Evolutionary conservation across 1,140 invertebrate genomes (phyloP), one percentile per base, ranked within the genome.

Genomic region (Drosophila leontia): DNA sequence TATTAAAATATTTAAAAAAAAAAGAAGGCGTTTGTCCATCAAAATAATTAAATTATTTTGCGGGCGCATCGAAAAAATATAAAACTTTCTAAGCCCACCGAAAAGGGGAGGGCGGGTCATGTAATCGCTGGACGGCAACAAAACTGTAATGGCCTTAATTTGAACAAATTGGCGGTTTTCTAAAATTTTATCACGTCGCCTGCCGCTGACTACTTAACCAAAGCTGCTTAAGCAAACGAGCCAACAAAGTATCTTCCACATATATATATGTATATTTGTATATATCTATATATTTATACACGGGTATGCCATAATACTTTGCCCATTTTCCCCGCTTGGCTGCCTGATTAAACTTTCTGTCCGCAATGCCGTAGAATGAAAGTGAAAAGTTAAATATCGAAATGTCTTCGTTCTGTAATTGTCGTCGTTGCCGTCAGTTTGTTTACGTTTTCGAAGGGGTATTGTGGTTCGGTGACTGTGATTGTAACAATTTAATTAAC

Each of bases 151-250:
- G 84, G 78, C 67, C 59, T 90, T 90, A 87, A 87, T 88, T 84
- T 87, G 62, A 78, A 69, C 62, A 82, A 85, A 81, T 90, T 88
- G 74, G 75, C 75, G 85, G 81, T 81, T 88, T 88, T 84, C 85
- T 85, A 88, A 88, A 88, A 88, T 88, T 88, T 90, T 75, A 88
- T 88, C 85, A 88, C 85, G 84, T 88, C 72, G 77, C 80, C 84
- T 78, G 78, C 60, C 42, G 44, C 42, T 60, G 34, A 53, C 67
- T 61, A 78, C 70, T 84, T 69, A 83, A 61, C 55, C 45, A 65
- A 70, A 83, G 64, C 65, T 75, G 64, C 75, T 75, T 86, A 82
- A 65, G 57, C 59, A 55, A 78, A 78, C 65, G 65, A 71, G 65
- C 76, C 65, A 78, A 35, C 65, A 58, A 78, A 78, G 59, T 78